Base-by-base conservation (phyloP, 2,888 invertebrate species). In the Scrobipalpa costella region DNA sequence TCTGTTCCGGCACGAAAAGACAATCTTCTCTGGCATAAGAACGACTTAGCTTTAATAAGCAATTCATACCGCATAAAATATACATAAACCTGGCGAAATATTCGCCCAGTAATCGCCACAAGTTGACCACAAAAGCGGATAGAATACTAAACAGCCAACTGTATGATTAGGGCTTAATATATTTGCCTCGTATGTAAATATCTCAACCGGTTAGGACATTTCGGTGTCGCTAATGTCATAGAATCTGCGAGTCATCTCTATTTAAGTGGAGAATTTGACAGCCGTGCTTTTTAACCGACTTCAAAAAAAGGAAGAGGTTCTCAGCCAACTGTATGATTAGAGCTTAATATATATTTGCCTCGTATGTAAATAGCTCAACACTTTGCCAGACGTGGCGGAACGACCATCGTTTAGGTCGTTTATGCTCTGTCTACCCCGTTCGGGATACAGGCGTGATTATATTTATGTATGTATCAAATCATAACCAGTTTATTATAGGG, bases 181-280 rank as follows among this genome's bases (percentile, higher is more conserved):
- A 15, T 44, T n/a, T 44, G 44, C 44, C 44, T 44, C 44, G 44
- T 44, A 44, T 44, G 44, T 44, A 44, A 44, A 44, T 44, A 44
- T n/a, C 44, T 44, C 44, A 44, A 44, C 44, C 44, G 44, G 44
- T 44, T 44, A 44, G 44, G 44, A n/a, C 44, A 44, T 44, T 27
- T 5, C 44, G 44, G 44, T 44, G 44, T 44, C n/a, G n/a, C 44
- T n/a, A 44, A 44, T 44, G 44, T 44, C n/a, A 1, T 44, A 44
- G 44, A n/a, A 15, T 44, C 15, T 1, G 44, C 44, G 44, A n/a
- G 15, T n/a, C n/a, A 15, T 44, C 44, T 44, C 44, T 44, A 44
- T 44, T 44, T 44, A 44, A 9, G n/a, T 44, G 44, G 44, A 5
- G 44, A 44, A n/a, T 44, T 44, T 44, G 44, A 13, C 40, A 11